Evolutionary conservation across 1,140 invertebrate genomes (phyloP), one percentile per base, ranked within the genome.

Genomic region (Drosophila fuyamai): DNA sequence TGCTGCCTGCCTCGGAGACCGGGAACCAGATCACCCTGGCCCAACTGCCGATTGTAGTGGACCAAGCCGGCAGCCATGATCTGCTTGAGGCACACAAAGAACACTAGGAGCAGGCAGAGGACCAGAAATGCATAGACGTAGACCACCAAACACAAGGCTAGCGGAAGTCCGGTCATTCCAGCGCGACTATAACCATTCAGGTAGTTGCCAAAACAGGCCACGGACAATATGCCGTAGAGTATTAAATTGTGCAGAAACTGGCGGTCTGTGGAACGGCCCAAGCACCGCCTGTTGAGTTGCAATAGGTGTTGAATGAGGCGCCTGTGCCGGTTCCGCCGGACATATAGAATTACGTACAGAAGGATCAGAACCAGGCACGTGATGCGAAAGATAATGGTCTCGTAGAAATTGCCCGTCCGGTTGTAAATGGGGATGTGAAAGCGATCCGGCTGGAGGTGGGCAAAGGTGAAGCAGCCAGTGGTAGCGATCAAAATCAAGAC

Each of bases 61-160:
- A 16, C 12, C 13, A 89, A 12, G 0, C 68, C 77, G 1, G 68
- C 55, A 27, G 62, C 59, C 51, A 90, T 65, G 27, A 89, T 76
- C 36, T 61, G 65, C 38, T 89, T 82, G 46, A 88, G 41, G 36
- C 84, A 75, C n/a, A 84, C 77, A 40, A 89, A 89, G 38, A 89
- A 79, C n/a, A 81, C 51, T 1, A 89, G n/a, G 8, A 89, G 43
- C 9, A 89, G 55, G 29, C 73, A 70, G 14, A 81, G 35, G 1
- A 73, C 68, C 46, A 75, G 14, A 6, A 72, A 89, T 23, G 54
- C 54, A 38, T 81, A 89, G 12, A 10, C 53, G 23, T 89, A 84
- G 7, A 84, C 14, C 12, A 44, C 7, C 5, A 84, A 14, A 23
- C 36, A 60, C 1, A 89, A 0, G 7, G 59, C 1, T 10, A 72